Conservation (phyloP, 2,888 invertebrate genomes). For the Sarcophaga caerulescens region DNA sequence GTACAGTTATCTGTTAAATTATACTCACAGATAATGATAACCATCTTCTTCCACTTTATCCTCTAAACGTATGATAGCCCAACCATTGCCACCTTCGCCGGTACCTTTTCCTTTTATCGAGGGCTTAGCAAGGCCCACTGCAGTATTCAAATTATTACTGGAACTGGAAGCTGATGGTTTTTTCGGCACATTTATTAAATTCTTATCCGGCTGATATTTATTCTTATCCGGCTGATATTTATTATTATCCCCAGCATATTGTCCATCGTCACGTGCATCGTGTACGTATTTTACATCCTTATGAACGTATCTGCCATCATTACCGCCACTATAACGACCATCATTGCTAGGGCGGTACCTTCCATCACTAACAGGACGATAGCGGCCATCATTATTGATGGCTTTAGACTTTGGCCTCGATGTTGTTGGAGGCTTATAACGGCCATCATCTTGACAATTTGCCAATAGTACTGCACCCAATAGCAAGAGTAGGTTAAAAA, state of each 20-base stretch:
- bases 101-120: constrained; percentile 75
- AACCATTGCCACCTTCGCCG: constrained; percentile 80
- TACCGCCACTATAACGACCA: constrained; percentile 76
- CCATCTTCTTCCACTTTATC: constrained; percentile 82
- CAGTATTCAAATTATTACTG: constrained; percentile 4
- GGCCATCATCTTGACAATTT: constrained; percentile 79
- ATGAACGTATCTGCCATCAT: constrained; percentile 82
- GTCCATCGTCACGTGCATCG: constrained; percentile 74
- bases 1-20: constrained; percentile 16
- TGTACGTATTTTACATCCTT: constrained; percentile 77
- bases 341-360: constrained; percentile 80
- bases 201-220: not conserved
- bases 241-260: constrained; percentile 72
- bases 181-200: not conserved
- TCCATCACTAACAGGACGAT: constrained; percentile 73
- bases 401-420: constrained; percentile 20
- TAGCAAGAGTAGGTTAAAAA: constrained; percentile 54
- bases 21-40: constrained; percentile 83
- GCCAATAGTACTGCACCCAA: constrained; percentile 67
- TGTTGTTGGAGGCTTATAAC: constrained; percentile 79
- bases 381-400: constrained; percentile 74
- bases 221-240: constrained; percentile 72
- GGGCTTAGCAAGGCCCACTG: constrained; percentile 57
- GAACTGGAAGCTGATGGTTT: not conserved
- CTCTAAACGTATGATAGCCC: constrained; percentile 83